These are phyloP conservation scores for Psix sp. DNA, from an alignment of 1,140 invertebrate species.

Conservation along the genomic window DNA sequence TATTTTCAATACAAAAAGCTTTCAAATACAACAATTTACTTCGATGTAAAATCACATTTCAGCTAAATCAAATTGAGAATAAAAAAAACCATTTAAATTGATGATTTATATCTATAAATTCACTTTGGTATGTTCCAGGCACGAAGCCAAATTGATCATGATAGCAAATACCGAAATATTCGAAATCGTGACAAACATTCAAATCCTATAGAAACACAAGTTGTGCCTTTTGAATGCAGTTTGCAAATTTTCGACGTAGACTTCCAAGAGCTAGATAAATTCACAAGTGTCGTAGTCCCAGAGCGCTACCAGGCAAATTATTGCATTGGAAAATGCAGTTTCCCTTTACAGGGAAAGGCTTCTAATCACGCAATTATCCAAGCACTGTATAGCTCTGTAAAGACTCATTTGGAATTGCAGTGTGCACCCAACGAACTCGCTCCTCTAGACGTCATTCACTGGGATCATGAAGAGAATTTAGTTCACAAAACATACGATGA, in stretches of 20 bases:
- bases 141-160: no score
- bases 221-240: constrained; percentile 79
- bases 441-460: constrained; percentile 89
- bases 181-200: not conserved
- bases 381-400: constrained; percentile 88
- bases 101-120: no score
- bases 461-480: constrained; percentile 88
- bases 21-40: no score
- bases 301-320: constrained; percentile 91
- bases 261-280: constrained; percentile 89
- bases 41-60: no score
- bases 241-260: constrained; percentile 89
- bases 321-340: constrained; percentile 92
- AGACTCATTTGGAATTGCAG: constrained; percentile 85
- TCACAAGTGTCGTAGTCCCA: constrained; percentile 94
- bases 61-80: no score
- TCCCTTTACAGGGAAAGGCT: constrained; percentile 88
- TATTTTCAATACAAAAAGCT: no score
- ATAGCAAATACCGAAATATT: not conserved
- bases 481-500: constrained; percentile 92
- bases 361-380: constrained; percentile 96
- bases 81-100: no score
- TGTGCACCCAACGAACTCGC: constrained; percentile 90
- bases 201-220: not conserved
- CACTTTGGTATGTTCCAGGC: no score